phyloP scores from a whole-genome alignment of 2,113 vertebrate genomes.

The Dryoscopus gambensis region DNA sequence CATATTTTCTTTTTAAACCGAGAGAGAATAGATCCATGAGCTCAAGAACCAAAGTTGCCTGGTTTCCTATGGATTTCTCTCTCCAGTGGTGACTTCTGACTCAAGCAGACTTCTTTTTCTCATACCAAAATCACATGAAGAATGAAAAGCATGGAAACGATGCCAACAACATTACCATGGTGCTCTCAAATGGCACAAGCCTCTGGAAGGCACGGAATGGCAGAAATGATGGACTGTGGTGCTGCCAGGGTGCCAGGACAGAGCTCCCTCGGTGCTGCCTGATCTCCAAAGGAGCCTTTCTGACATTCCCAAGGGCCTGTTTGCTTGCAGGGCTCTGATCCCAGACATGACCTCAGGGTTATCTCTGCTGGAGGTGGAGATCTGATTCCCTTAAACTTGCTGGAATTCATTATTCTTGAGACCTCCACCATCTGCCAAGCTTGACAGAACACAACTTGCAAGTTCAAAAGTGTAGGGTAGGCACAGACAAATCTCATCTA shows the following conservation, averaged over 20 bases:
- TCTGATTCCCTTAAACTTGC: background rate
- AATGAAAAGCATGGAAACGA: fast-evolving
- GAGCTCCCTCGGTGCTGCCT: background rate
- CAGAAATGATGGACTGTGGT: background rate
- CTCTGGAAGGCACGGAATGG: background rate
- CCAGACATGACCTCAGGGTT: background rate
- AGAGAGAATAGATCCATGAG: background rate
- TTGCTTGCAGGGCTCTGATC: background rate
- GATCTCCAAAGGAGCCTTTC: background rate
- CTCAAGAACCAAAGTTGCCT: background rate
- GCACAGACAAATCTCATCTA: conserved; percentile 15
- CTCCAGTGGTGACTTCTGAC: background rate
- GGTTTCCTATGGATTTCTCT: background rate
- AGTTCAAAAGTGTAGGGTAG: conserved; percentile 10
- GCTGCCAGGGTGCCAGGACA: background rate
- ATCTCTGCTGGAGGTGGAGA: background rate
- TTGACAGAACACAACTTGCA: background rate
- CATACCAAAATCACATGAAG: fast-evolving
- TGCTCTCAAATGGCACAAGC: fast-evolving
- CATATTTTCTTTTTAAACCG: background rate
- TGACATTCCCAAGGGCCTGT: background rate
- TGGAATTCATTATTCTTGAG: background rate
- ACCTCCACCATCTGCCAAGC: background rate
- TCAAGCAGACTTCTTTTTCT: background rate
- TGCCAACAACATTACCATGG: background rate